phyloP scores from a whole-genome alignment of 2,888 invertebrate species.

The Pyrrhia umbra region DNA sequence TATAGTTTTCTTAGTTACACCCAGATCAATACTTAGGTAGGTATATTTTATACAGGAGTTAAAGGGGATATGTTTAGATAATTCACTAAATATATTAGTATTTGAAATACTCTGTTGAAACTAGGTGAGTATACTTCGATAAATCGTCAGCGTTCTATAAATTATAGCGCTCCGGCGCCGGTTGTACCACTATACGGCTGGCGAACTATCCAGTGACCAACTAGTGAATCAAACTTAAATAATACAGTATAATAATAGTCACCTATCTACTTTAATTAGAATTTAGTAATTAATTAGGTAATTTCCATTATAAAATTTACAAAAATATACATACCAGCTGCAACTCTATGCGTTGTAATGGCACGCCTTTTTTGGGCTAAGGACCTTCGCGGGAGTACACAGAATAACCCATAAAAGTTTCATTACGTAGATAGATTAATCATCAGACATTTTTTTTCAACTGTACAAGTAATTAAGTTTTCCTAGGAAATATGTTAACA shows the following conservation, averaged over 20 bases:
- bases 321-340: no score
- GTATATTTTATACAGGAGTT: background rate
- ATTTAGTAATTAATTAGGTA: background rate
- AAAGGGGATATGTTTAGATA: slow-evolving; percentile 10
- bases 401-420: no score
- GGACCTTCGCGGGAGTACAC: no score
- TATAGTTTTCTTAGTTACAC: background rate
- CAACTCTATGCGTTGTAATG: no score
- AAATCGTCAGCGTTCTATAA: slow-evolving; percentile 27
- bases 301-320: no score
- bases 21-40: no score
- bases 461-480: no score
- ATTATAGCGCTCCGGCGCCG: slow-evolving; percentile 18
- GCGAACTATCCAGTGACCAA: background rate
- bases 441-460: no score
- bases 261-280: background rate
- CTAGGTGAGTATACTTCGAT: slow-evolving; percentile 26
- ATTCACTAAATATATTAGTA: slow-evolving; percentile 23
- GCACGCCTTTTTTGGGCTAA: no score
- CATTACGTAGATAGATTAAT: no score
- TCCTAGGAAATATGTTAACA: no score
- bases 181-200: no score
- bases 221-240: background rate
- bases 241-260: background rate
- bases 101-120: slow-evolving; percentile 14